phyloP scores from a whole-genome alignment of 2,113 vertebrate genomes.

The Leiothrix lutea region DNA sequence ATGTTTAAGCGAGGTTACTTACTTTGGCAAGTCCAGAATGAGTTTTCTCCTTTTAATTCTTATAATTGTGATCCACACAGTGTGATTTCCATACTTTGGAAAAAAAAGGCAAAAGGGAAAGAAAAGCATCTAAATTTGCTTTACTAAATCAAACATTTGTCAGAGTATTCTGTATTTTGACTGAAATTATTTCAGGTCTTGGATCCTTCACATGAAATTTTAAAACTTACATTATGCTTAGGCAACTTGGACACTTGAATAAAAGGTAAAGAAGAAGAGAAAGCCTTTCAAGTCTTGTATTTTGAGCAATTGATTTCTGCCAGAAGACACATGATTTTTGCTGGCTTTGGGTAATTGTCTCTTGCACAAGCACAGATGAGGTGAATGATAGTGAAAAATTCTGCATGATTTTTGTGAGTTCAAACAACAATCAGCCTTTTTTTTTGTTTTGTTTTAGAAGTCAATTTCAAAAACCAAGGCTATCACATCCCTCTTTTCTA shows the following conservation, averaged over 20 bases:
- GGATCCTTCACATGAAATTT: background rate
- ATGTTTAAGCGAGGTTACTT: background rate
- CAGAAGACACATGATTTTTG: background rate
- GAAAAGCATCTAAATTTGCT: background rate
- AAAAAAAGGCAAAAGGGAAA: no score
- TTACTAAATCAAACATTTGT: background rate
- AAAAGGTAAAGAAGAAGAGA: background rate
- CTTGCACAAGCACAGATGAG: background rate
- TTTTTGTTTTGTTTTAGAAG: background rate
- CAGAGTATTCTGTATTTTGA: background rate
- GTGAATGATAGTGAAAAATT: background rate
- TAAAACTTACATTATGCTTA: background rate
- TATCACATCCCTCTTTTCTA: rapidly evolving
- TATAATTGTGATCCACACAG: background rate
- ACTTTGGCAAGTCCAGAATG: background rate
- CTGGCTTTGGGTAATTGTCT: background rate
- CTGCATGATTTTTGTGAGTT: background rate
- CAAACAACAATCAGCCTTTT: background rate
- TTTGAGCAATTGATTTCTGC: background rate
- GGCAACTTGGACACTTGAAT: background rate
- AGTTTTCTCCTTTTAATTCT: background rate
- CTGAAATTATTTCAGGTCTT: background rate
- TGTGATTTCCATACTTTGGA: background rate
- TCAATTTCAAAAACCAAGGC: background rate
- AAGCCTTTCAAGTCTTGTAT: background rate